These are phyloP conservation scores for Sminthurinus signatus DNA, from an alignment of 1,140 invertebrate species.

Conservation along the genomic window DNA sequence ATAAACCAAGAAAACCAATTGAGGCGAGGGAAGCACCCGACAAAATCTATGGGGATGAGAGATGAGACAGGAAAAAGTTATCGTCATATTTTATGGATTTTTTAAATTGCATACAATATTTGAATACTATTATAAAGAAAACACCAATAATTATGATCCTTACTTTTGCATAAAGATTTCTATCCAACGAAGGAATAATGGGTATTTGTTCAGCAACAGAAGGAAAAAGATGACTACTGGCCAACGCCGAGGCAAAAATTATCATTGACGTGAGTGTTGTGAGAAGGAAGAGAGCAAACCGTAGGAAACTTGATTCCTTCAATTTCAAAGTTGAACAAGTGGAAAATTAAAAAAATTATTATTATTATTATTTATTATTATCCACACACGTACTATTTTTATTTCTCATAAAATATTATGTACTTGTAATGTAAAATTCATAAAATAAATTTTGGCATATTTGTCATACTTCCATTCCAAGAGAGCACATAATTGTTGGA, in stretches of 20 bases:
- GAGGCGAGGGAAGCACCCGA: slow-evolving; percentile 35
- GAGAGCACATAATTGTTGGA: slow-evolving; percentile 61
- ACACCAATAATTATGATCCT: background rate
- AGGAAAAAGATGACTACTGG: slow-evolving; percentile 26
- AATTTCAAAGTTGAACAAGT: background rate
- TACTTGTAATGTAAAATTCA: background rate
- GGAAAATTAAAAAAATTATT: too few species aligned
- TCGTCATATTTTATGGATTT: too few species aligned
- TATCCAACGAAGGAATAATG: slow-evolving; percentile 30
- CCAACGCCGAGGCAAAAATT: slow-evolving; percentile 32
- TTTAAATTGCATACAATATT: too few species aligned
- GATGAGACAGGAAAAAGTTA: too few species aligned
- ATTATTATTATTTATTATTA: too few species aligned
- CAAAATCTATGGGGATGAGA: slow-evolving; percentile 18
- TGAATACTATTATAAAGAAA: too few species aligned
- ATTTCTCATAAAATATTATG: too few species aligned
- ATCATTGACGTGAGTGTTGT: slow-evolving; percentile 29
- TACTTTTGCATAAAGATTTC: slow-evolving; percentile 36
- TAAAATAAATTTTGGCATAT: too few species aligned
- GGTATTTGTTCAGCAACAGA: slow-evolving; percentile 18
- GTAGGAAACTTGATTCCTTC: slow-evolving; percentile 36
- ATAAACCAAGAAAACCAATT: slow-evolving; percentile 38
- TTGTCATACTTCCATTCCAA: slow-evolving; percentile 61
- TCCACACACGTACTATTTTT: too few species aligned
- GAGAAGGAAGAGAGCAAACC: slow-evolving; percentile 22